A percentile compares a stretch with the other conserved stretches of the same genome.
phyloP scores from a whole-genome alignment of 2,113 vertebrate genomes.

The Puffinus mauretanicus region DNA sequence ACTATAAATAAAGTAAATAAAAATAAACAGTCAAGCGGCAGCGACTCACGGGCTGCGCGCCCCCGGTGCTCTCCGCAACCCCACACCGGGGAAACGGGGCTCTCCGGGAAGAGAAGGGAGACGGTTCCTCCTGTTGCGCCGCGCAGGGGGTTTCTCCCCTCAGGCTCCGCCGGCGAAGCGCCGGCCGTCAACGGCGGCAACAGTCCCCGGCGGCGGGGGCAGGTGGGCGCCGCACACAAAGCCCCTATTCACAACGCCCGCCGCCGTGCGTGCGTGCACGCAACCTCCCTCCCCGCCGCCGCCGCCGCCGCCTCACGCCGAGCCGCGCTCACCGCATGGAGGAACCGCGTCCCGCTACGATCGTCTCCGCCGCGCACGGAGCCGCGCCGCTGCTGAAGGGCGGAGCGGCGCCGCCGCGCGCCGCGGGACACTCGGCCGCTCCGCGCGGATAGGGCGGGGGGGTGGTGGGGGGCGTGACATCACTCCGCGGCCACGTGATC shows the following conservation, averaged over 20 bases:
- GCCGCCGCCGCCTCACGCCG: not conserved
- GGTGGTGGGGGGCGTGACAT: no score
- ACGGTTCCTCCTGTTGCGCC: not conserved
- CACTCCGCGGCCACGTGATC: no score
- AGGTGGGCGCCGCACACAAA: conserved; percentile 42
- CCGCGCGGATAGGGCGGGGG: no score
- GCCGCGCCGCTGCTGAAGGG: no score
- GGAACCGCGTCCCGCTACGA: not conserved
- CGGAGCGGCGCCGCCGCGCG: no score
- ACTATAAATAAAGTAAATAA: not conserved
- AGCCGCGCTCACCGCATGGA: not conserved
- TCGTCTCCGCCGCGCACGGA: not conserved
- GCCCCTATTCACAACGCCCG: not conserved
- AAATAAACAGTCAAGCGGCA: not conserved
- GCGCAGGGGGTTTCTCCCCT: not conserved
- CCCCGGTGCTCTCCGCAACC: not conserved
- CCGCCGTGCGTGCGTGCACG: not conserved
- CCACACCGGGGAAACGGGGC: not conserved
- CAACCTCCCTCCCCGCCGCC: not conserved
- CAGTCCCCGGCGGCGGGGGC: not conserved
- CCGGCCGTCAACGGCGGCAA: not conserved
- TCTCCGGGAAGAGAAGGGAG: not conserved
- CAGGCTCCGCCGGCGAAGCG: not conserved
- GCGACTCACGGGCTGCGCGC: not conserved
- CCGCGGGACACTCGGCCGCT: no score